Evolutionary conservation across 2,113 vertebrate genomes (phyloP).

Genomic region (Montifringilla adamsi): DNA sequence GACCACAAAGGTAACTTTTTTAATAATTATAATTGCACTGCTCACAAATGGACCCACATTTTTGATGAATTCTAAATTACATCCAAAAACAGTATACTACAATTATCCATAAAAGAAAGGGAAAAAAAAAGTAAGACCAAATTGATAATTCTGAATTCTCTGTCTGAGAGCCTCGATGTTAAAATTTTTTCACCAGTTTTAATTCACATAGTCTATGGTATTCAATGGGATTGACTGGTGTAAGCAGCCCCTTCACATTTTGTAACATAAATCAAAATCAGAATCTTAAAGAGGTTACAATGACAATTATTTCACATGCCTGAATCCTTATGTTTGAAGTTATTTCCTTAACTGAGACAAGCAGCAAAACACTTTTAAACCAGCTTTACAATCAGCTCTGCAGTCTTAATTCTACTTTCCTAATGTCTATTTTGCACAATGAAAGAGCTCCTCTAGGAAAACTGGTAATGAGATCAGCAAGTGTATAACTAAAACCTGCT

Average conservation of each 20-base stretch:
- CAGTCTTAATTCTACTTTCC: constrained; percentile 3
- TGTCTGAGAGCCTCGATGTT: neutral
- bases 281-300: neutral
- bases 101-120: neutral
- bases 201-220: neutral
- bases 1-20: neutral
- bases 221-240: accelerated
- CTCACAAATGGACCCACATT: neutral
- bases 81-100: neutral
- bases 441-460: constrained; percentile 14
- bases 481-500: neutral
- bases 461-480: neutral
- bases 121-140: neutral
- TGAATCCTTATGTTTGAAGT: neutral
- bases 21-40: neutral
- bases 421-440: neutral
- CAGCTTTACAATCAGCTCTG: neutral
- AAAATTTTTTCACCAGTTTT: neutral
- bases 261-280: neutral
- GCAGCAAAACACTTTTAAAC: neutral
- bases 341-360: neutral
- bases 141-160: neutral
- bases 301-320: neutral
- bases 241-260: neutral
- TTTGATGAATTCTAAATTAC: neutral